These are phyloP conservation scores for Petrolisthes manimaculis DNA, from an alignment of 2,888 invertebrate genomes.

Conservation along the genomic window DNA sequence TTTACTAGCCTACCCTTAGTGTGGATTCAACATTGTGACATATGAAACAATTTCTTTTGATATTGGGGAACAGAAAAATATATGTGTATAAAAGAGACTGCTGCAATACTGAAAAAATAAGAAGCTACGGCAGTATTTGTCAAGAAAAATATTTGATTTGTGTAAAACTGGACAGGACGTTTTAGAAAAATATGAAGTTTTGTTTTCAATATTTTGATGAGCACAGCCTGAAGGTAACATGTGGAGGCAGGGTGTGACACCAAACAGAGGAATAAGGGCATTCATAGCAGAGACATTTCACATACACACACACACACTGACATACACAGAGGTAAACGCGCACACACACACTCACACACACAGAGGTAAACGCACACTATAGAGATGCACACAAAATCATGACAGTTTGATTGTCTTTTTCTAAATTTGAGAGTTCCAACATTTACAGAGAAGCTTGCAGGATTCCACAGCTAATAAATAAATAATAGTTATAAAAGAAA, in stretches of 20 bases:
- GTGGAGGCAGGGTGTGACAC: conserved; percentile 1
- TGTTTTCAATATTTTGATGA: conserved; percentile 4
- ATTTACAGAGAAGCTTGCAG: neutral
- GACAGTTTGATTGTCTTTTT: neutral
- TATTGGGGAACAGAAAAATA: conserved; percentile 8
- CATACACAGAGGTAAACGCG: too few species aligned
- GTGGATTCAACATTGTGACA: too few species aligned
- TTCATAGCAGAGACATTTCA: neutral
- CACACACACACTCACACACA: too few species aligned
- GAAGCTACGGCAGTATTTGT: conserved; percentile 1
- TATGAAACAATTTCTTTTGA: neutral
- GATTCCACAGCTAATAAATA: neutral
- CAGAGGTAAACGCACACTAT: too few species aligned
- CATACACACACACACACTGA: neutral
- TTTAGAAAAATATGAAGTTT: neutral
- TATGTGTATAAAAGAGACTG: neutral
- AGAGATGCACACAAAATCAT: too few species aligned
- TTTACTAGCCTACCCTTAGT: too few species aligned
- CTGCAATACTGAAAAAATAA: conserved; percentile 13
- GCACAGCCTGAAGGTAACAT: conserved; percentile 9
- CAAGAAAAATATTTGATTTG: conserved; percentile 16
- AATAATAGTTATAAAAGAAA: neutral
- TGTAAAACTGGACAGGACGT: neutral
- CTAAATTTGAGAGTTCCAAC: neutral
- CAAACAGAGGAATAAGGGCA: neutral